Evolutionary conservation across 1,140 invertebrate genomes (phyloP), one percentile per base, ranked within the genome.

Genomic region (Spodoptera frugiperda): DNA sequence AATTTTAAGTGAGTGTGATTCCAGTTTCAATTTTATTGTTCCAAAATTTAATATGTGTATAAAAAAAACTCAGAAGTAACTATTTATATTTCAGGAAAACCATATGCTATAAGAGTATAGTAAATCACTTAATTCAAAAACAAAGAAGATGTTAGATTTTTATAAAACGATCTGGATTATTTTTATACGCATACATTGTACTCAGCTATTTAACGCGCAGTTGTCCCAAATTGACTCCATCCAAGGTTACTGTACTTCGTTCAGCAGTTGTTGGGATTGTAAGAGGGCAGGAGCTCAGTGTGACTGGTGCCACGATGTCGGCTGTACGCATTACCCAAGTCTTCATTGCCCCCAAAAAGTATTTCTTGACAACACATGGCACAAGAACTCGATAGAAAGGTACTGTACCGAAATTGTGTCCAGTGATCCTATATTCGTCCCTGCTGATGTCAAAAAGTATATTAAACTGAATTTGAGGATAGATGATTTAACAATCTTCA

Each of bases 311-410:
- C 68, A 78, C 12, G 67, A 82, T 15, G 39, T 78, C 15, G 82
- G 82, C n/a, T 83, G 80, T 25, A 83, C 82, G 0, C 76, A 79
- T 21, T 78, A 63, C 9, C 67, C 79, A 46, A 67, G 53, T 46
- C 65, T 79, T 10, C 63, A 79, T 53, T 81, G 82, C 30, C 79
- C 82, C 14, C 78, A 81, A 70, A 83, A 81, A 78, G 19, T 81
- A 12, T 55, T 70, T 10, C 70, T 81, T 15, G 46, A 83, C 46
- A 81, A 72, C 8, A 25, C 48, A 0, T 78, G 25, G 10, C 17
- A 57, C 57, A 79, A 73, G 21, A 61, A 68, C 11, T 46, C 51
- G 3, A 14, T 15, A 30, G 53, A 54, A 67, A 57, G 59, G 21
- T 74, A 53, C 61, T 82, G 80, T 54, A 78, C 71, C 2, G 76